Percentiles rank a stretch among this genome's conserved stretches.
phyloP scores from a whole-genome alignment of 2,113 vertebrate genomes.

The Semnornis frantzii region DNA sequence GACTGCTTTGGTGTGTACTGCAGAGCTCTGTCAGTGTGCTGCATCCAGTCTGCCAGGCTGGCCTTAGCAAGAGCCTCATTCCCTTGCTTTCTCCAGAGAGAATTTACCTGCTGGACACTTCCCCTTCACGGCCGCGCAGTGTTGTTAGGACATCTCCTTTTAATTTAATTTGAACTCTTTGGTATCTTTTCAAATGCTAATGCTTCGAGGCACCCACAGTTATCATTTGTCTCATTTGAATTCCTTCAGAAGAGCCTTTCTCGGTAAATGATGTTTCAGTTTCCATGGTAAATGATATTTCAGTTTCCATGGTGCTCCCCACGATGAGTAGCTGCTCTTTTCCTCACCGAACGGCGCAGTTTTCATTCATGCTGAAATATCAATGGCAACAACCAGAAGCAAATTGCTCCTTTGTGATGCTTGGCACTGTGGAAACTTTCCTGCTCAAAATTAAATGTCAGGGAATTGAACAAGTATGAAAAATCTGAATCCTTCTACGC shows the following conservation, averaged over 20 bases:
- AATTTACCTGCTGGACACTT: not conserved
- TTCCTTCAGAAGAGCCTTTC: not conserved
- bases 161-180: constrained; percentile 44
- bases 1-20: not conserved
- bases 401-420: constrained; percentile 65
- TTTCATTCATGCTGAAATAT: constrained; percentile 61
- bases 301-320: constrained; percentile 63
- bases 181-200: constrained; percentile 30
- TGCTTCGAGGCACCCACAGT: not conserved
- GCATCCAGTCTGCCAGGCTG: not conserved
- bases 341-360: constrained; percentile 32
- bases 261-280: constrained; percentile 55
- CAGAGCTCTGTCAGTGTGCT: not conserved
- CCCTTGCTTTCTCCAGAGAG: not conserved
- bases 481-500: not conserved
- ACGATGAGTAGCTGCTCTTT: constrained; percentile 42
- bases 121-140: not conserved
- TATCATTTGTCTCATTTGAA: constrained; percentile 14
- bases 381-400: constrained; percentile 55
- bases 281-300: constrained; percentile 61
- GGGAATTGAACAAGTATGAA: constrained; percentile 41
- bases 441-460: constrained; percentile 56
- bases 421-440: constrained; percentile 43
- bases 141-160: constrained; percentile 29
- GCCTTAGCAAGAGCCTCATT: not conserved